These are phyloP conservation scores for Manduca sexta DNA, from an alignment of 1,140 invertebrate genomes.

Conservation along the genomic window DNA sequence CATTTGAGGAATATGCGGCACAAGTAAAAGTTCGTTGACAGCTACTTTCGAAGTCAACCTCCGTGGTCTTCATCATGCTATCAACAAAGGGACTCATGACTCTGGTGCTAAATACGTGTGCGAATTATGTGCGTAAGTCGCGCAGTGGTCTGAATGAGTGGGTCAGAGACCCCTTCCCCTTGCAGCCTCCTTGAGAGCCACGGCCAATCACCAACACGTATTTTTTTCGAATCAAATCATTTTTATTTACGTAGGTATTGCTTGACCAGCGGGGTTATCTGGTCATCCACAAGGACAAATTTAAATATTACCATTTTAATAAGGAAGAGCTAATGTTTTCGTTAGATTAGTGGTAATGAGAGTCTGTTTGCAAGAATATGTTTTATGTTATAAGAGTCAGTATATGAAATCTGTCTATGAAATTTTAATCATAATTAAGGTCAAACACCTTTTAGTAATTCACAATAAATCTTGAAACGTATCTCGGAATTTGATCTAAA, in stretches of 20 bases:
- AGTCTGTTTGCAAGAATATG: too few relatives aligned
- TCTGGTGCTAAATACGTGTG: conserved; percentile 8
- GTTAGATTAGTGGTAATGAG: too few relatives aligned
- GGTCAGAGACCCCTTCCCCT: conserved; percentile 65
- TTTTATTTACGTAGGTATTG: conserved; percentile 62
- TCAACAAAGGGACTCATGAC: neutral
- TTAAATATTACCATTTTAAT: conserved; percentile 25
- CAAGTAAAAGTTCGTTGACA: too few relatives aligned
- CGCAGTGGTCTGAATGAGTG: conserved; percentile 34
- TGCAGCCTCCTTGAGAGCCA: conserved; percentile 58
- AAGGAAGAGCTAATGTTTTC: conserved; percentile 12
- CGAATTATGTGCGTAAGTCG: conserved; percentile 14
- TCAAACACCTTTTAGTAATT: too few relatives aligned
- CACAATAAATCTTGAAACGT: too few relatives aligned
- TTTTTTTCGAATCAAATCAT: conserved; percentile 66
- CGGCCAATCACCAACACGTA: conserved; percentile 58
- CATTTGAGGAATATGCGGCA: too few relatives aligned
- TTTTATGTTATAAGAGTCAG: too few relatives aligned
- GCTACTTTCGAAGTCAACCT: too few relatives aligned
- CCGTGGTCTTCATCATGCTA: too few relatives aligned
- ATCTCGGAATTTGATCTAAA: too few relatives aligned
- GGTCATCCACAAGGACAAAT: conserved; percentile 58
- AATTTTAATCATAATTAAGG: too few relatives aligned
- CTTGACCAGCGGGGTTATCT: conserved; percentile 55
- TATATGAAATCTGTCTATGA: too few relatives aligned